A percentile compares a stretch with the other conserved stretches of the same genome.
Evolutionary conservation across 2,888 invertebrate species (phyloP).

Genomic region (Hyposoter dolosus): DNA sequence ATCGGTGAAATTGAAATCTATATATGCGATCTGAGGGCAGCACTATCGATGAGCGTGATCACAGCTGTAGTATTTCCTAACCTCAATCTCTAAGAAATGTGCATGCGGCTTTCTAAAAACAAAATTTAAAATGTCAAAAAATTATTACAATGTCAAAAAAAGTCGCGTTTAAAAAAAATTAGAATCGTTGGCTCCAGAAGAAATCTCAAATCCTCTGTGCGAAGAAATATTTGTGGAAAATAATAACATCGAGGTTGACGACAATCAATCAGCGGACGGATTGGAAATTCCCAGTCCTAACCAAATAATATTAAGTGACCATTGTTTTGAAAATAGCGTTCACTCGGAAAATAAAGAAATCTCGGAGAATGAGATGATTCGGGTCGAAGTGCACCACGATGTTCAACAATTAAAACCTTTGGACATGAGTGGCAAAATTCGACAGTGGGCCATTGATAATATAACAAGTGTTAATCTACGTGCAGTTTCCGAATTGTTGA

Average conservation of each 20-base stretch:
- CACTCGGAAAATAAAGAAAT: no score
- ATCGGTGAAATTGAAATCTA: not conserved
- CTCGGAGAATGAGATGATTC: no score
- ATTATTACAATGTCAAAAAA: not conserved
- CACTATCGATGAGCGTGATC: not conserved
- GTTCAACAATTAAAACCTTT: no score
- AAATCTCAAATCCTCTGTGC: not conserved
- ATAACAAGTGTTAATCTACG: no score
- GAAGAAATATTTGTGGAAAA: not conserved
- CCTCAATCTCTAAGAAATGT: not conserved
- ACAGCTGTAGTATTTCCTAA: not conserved
- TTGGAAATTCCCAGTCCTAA: no score
- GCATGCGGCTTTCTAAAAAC: not conserved
- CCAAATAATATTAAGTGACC: no score
- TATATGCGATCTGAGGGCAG: not conserved
- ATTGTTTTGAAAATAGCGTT: no score
- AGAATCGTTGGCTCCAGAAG: not conserved
- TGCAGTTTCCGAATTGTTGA: no score
- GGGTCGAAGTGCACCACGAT: no score
- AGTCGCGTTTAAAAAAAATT: not conserved
- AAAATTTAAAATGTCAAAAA: not conserved
- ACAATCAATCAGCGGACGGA: no score
- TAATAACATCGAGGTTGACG: not conserved
- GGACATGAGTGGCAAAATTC: no score
- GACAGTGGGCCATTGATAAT: no score